phyloP scores from a whole-genome alignment of 2,113 vertebrate genomes.

The Zootoca vivipara region DNA sequence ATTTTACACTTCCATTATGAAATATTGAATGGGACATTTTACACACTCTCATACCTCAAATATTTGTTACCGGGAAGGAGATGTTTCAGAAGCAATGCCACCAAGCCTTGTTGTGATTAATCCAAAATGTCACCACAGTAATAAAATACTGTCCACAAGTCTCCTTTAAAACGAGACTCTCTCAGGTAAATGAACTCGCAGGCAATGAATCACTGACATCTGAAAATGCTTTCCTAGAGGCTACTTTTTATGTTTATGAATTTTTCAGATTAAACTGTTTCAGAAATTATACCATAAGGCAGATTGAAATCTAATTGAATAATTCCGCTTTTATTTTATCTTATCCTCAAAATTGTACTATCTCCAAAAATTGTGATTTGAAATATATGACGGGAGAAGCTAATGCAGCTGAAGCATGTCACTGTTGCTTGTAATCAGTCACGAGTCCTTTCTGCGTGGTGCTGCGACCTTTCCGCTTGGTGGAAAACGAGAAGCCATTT shows the following conservation, averaged over 20 bases:
- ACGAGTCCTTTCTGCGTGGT: slow-evolving; percentile 4
- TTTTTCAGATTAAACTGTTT: slow-evolving; percentile 17
- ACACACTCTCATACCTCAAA: background rate
- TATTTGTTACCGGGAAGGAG: background rate
- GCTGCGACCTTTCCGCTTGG: background rate
- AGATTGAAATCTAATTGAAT: slow-evolving; percentile 12
- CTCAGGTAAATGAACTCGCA: slow-evolving; percentile 11
- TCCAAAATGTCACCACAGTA: background rate
- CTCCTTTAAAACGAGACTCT: slow-evolving; percentile 2
- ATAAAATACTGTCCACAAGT: background rate
- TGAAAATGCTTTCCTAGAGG: background rate
- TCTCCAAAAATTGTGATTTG: background rate
- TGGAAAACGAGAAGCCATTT: slow-evolving; percentile 1
- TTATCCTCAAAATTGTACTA: background rate
- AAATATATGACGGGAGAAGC: background rate
- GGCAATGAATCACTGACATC: slow-evolving; percentile 6
- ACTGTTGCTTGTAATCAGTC: slow-evolving; percentile 2
- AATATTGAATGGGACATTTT: background rate
- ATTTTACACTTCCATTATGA: background rate
- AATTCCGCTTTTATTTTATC: slow-evolving; percentile 1
- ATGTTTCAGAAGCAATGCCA: background rate
- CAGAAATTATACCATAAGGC: slow-evolving; percentile 12
- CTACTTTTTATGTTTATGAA: background rate
- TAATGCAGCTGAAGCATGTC: background rate
- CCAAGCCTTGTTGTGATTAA: background rate